Evolutionary conservation across 2,113 vertebrate species (phyloP).

Genomic region (Orientallactaga bullata): DNA sequence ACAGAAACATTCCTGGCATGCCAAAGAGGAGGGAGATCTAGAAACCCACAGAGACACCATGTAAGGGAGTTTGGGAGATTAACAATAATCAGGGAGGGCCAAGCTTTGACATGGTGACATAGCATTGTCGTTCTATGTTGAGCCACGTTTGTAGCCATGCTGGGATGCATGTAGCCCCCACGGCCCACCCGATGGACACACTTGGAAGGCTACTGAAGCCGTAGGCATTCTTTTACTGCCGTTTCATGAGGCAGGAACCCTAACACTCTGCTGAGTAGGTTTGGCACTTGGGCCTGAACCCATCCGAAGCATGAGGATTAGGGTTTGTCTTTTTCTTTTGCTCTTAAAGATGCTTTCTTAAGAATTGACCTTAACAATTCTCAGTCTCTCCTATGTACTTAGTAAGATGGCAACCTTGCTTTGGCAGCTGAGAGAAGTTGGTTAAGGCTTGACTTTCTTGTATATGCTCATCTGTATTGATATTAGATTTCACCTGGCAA

Average conservation of each 20-base stretch:
- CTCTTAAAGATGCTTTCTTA: neutral
- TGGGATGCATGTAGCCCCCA: too few relatives aligned
- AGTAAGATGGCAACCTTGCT: neutral
- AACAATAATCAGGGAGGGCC: too few relatives aligned
- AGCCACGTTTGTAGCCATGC: too few relatives aligned
- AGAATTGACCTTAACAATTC: neutral
- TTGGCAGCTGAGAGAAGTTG: neutral
- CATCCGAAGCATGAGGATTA: neutral
- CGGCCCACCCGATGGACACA: too few relatives aligned
- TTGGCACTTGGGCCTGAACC: neutral
- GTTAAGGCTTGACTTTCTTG: constrained; percentile 3
- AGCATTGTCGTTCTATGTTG: too few relatives aligned
- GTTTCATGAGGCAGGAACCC: neutral
- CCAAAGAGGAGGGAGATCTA: neutral
- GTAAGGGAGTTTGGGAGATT: neutral
- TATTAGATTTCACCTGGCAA: neutral
- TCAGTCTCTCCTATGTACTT: neutral
- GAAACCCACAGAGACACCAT: neutral
- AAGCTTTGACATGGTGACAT: too few relatives aligned
- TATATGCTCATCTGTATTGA: neutral
- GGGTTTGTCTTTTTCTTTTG: neutral
- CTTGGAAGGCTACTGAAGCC: neutral
- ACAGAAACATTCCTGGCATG: constrained; percentile 3
- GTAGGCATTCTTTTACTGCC: neutral
- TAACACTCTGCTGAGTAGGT: neutral